These are phyloP conservation scores for Stenchaetothrips biformis DNA, from an alignment of 2,888 invertebrate species.

Conservation along the genomic window DNA sequence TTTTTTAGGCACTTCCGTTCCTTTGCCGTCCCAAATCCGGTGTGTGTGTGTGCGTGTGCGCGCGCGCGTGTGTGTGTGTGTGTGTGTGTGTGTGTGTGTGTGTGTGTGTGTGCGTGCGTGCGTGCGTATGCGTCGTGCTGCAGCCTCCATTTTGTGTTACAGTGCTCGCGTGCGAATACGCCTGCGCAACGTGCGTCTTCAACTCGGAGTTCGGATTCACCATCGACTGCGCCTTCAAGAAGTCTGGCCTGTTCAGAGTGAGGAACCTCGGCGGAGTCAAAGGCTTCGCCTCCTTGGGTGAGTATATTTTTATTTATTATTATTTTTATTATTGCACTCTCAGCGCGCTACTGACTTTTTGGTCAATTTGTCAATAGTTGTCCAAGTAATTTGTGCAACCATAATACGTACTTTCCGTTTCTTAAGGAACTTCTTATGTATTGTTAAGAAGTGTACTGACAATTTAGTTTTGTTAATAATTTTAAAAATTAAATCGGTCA, in stretches of 20 bases:
- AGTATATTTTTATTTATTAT: slow-evolving; percentile 44
- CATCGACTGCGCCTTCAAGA: slow-evolving; percentile 89
- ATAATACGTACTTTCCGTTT: too few species aligned
- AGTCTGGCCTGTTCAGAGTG: slow-evolving; percentile 83
- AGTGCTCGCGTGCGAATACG: slow-evolving; percentile 52
- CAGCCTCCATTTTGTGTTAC: slow-evolving; percentile 33
- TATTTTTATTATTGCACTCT: slow-evolving; percentile 26
- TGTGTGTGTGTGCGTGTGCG: not conserved
- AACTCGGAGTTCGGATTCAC: slow-evolving; percentile 86
- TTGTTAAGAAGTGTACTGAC: too few species aligned
- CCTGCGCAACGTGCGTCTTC: slow-evolving; percentile 75
- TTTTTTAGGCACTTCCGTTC: too few species aligned
- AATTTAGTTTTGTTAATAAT: slow-evolving; percentile 22
- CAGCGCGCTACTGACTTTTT: not conserved
- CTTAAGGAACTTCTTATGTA: too few species aligned
- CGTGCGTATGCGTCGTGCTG: not conserved
- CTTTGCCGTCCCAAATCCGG: too few species aligned
- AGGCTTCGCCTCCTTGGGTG: slow-evolving; percentile 85
- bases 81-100: not conserved
- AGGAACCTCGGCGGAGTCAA: slow-evolving; percentile 86
- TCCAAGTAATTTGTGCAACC: too few species aligned
- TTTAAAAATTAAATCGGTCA: not conserved
- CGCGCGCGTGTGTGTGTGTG: not conserved
- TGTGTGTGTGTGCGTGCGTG: not conserved
- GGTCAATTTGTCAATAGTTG: slow-evolving; percentile 14